phyloP scores from a whole-genome alignment of 2,888 invertebrate species.

The Drosophila nr. fundita region DNA sequence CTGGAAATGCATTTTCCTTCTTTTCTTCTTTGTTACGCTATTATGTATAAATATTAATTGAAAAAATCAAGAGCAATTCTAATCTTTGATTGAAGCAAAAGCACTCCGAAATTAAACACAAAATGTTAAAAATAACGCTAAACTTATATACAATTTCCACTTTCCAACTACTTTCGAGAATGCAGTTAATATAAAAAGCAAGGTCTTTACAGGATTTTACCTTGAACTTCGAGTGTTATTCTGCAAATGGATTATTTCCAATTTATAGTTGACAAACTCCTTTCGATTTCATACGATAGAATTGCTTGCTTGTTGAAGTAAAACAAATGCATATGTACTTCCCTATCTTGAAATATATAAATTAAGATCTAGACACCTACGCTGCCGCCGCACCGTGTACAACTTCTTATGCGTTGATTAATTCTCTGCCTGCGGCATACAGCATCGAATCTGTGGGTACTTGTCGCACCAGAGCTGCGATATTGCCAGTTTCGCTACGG shows the following conservation, averaged over 20 bases:
- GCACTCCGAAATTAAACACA: not conserved
- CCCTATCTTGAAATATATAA: conserved; percentile 48
- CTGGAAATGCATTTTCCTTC: conserved; percentile 57
- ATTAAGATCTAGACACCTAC: conserved; percentile 67
- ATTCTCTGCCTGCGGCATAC: conserved; percentile 66
- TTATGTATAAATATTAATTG: conserved; percentile 51
- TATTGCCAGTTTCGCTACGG: conserved; percentile 15
- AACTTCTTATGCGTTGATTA: conserved; percentile 68
- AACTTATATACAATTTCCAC: not conserved
- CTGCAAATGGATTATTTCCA: not conserved
- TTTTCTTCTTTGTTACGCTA: conserved; percentile 62
- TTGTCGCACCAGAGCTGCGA: conserved; percentile 57
- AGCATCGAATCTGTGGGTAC: conserved; percentile 67
- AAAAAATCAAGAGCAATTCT: conserved; percentile 15
- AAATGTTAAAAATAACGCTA: not conserved
- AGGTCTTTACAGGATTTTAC: conserved; percentile 28
- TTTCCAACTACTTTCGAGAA: conserved; percentile 19
- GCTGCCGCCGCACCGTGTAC: conserved; percentile 10
- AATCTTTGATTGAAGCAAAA: not conserved
- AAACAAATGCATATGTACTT: conserved; percentile 38
- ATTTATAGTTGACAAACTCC: conserved; percentile 58
- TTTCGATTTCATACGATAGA: conserved; percentile 38
- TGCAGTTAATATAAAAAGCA: not conserved
- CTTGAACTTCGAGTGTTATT: conserved; percentile 34
- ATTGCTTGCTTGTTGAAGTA: conserved; percentile 20